Evolutionary conservation across 1,140 invertebrate species (phyloP), one percentile per base, ranked within the genome.

Genomic region (Rhyacophila brunnea): DNA sequence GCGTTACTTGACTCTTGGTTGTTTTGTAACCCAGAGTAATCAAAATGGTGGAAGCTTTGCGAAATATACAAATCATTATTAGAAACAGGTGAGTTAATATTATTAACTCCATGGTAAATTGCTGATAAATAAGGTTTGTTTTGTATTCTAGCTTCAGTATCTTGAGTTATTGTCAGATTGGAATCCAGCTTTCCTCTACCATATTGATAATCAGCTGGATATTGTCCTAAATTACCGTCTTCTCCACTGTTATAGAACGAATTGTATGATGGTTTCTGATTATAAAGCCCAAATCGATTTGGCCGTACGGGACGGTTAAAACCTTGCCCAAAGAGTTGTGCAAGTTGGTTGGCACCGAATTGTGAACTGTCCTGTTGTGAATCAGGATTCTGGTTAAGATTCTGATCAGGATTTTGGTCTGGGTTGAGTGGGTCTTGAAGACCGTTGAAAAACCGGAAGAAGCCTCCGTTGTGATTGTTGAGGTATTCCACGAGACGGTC

Each of bases 381-480:
- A 13, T 6, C 40, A 13, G 15, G 7, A 43, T n/a, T 19, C 17
- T 17, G 43, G 17, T 45, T 15, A 11, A 19, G 18, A 45, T 45
- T 45, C n/a, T 13, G 28, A 5, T 28, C 45, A 47, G 28, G 23
- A 28, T 40, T 40, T 28, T 28, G 23, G 9, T 28, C 23, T 28
- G 23, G 23, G 9, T 28, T 28, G 23, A 28, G 23, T 28, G 23
- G 23, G 9, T 28, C 23, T 28, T 28, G 23, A 28, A 74, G 68
- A 18, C 80, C 79, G 54, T 81, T 84, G 68, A 92, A 91, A 66
- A 88, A 89, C 51, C 87, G 81, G 69, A 91, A 92, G 70, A 92
- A 90, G 7, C 90, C 91, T 36, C 91, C 90, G 54, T 91, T 90
- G 68, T 93, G 84, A 72, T 92, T 93, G 73, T 93, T 92, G 43